Evolutionary conservation across 2,797 vertebrate genomes (phyloP).

Genomic region (Coregonus suidteri): DNA sequence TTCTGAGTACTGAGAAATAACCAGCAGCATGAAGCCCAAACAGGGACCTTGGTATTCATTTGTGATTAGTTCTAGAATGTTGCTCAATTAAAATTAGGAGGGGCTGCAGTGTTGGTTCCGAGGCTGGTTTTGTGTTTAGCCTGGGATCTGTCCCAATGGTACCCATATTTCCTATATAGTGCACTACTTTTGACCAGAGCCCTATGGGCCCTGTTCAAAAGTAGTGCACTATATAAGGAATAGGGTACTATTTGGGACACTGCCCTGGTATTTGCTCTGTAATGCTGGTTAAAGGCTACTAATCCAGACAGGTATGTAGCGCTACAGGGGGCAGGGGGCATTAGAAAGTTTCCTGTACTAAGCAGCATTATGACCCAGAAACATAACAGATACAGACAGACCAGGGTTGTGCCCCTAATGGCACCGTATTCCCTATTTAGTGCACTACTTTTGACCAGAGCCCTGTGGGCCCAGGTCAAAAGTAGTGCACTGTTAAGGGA

Average conservation of each 20-base stretch:
- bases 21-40: neutral
- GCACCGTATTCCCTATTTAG: too few relatives aligned
- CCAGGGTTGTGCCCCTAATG: neutral
- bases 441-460: too few relatives aligned
- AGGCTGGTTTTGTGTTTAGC: neutral
- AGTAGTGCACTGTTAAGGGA: too few relatives aligned
- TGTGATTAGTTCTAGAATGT: neutral
- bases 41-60: constrained; percentile 10
- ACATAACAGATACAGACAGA: constrained; percentile 21
- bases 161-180: neutral
- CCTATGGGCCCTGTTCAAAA: too few relatives aligned
- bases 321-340: constrained; percentile 26
- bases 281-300: constrained; percentile 23
- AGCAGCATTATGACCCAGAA: constrained; percentile 32
- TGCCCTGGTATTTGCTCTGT: constrained; percentile 27
- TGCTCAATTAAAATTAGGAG: constrained; percentile 19
- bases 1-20: neutral
- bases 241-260: neutral
- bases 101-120: constrained; percentile 3
- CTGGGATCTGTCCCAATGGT: neutral
- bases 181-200: too few relatives aligned
- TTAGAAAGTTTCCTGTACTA: constrained; percentile 27
- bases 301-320: constrained; percentile 33
- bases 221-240: neutral
- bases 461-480: too few relatives aligned